These are phyloP conservation scores for Actinia tenebrosa DNA, from an alignment of 64 coral and sea anemone genomes.

Conservation along the genomic window DNA sequence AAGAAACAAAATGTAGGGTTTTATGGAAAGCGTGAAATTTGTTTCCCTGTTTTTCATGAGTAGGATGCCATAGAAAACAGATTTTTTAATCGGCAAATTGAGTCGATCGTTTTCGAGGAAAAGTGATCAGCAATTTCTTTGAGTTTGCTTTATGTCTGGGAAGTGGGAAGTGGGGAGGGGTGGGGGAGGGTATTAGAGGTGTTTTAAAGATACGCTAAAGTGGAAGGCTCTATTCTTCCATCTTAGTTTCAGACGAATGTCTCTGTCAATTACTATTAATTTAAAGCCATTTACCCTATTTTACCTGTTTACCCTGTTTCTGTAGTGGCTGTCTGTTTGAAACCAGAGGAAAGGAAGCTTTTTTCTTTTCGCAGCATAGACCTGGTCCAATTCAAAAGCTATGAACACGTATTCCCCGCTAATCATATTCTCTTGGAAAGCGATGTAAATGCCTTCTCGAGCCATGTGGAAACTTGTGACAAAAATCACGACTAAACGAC, in stretches of 20 bases:
- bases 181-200: too few species aligned
- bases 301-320: neutral
- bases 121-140: too few species aligned
- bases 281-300: too few species aligned
- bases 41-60: too few species aligned
- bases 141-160: too few species aligned
- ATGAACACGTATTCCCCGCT: conserved; percentile 74
- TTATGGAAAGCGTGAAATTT: neutral
- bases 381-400: conserved; percentile 29
- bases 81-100: neutral
- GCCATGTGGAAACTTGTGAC: conserved; percentile 64
- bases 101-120: too few species aligned
- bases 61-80: neutral
- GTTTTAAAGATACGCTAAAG: too few species aligned
- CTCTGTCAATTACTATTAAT: too few species aligned
- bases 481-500: conserved; percentile 72
- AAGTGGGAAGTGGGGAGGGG: too few species aligned
- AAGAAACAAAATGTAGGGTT: neutral
- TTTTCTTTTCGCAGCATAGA: neutral
- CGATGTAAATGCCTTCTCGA: conserved; percentile 61
- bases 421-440: conserved; percentile 58
- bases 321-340: neutral
- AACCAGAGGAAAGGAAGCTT: neutral
- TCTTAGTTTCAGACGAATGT: too few species aligned
- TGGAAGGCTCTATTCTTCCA: too few species aligned